Percentiles rank a stretch among this genome's conserved stretches.
Conservation (phyloP, 2,888 invertebrate genomes). For the Ditula angustiorana region DNA sequence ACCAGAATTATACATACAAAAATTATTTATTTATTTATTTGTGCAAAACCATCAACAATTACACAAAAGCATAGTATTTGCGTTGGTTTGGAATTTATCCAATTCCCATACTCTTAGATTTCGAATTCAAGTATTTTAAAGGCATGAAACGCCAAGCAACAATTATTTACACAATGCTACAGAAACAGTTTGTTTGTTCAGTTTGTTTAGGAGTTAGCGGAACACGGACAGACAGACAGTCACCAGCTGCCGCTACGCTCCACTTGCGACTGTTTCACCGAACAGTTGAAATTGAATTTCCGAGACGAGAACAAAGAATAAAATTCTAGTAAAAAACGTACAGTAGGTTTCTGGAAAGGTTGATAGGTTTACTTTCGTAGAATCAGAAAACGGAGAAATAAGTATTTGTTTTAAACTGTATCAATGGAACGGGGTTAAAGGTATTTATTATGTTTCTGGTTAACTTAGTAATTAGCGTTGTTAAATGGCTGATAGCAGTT, state of each 20-base stretch:
- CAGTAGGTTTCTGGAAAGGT: background rate
- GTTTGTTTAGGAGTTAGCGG: slow-evolving; percentile 40
- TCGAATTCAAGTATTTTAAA: background rate
- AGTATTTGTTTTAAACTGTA: background rate
- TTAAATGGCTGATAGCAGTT: too few relatives aligned
- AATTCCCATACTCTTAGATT: too few relatives aligned
- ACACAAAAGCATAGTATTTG: too few relatives aligned
- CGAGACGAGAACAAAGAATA: slow-evolving; percentile 10
- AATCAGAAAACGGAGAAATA: background rate
- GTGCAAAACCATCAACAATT: too few relatives aligned
- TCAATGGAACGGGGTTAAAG: background rate
- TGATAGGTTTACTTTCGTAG: background rate
- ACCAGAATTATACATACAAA: too few relatives aligned
- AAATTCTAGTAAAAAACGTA: background rate
- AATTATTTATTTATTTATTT: too few relatives aligned
- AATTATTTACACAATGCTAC: slow-evolving; percentile 29
- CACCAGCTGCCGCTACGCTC: slow-evolving; percentile 47
- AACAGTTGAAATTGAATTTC: slow-evolving; percentile 39
- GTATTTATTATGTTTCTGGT: background rate
- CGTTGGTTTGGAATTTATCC: too few relatives aligned
- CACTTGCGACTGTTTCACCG: slow-evolving; percentile 41
- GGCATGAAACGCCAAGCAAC: background rate
- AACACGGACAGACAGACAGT: slow-evolving; percentile 48
- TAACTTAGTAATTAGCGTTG: too few relatives aligned
- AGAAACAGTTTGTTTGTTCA: slow-evolving; percentile 42